These are phyloP conservation scores for Cabera pusaria DNA, from an alignment of 2,888 invertebrate genomes.

Conservation along the genomic window DNA sequence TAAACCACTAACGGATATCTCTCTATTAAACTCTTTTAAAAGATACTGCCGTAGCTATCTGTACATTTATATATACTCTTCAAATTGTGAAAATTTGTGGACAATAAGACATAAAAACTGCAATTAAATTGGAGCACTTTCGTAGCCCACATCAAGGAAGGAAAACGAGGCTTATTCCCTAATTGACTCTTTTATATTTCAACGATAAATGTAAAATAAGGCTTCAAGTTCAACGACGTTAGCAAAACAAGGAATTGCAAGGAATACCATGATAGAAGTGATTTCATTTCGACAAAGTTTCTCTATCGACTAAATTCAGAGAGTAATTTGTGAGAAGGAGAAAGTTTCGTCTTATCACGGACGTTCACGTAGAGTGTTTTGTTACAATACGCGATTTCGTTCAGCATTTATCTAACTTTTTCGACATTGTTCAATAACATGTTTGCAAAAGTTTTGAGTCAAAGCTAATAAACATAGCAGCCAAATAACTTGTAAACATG, in stretches of 20 bases:
- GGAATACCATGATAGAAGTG: slow-evolving; percentile 56
- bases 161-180: slow-evolving; percentile 16
- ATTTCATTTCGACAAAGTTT: slow-evolving; percentile 77
- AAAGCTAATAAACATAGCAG: too few species aligned
- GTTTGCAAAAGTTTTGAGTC: slow-evolving; percentile 11
- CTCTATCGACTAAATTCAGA: slow-evolving; percentile 76
- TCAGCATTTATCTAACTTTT: slow-evolving; percentile 39
- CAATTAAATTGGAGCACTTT: slow-evolving; percentile 21
- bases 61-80: too few species aligned
- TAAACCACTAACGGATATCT: slow-evolving; percentile 57
- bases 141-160: slow-evolving; percentile 4
- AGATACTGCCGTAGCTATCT: too few species aligned
- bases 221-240: slow-evolving; percentile 48
- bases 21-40: slow-evolving; percentile 52
- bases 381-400: slow-evolving; percentile 70
- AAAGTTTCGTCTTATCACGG: slow-evolving; percentile 78
- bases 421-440: slow-evolving; percentile 38
- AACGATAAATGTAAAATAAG: slow-evolving; percentile 46
- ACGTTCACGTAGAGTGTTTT: slow-evolving; percentile 80
- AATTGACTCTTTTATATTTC: slow-evolving; percentile 14
- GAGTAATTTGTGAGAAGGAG: slow-evolving; percentile 76
- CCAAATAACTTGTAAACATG: too few species aligned
- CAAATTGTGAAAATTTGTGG: slow-evolving; percentile 5
- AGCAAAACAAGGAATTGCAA: slow-evolving; percentile 58
- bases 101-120: slow-evolving; percentile 36